phyloP scores from a whole-genome alignment of 2,888 invertebrate species.

The Aphodius sticticus region DNA sequence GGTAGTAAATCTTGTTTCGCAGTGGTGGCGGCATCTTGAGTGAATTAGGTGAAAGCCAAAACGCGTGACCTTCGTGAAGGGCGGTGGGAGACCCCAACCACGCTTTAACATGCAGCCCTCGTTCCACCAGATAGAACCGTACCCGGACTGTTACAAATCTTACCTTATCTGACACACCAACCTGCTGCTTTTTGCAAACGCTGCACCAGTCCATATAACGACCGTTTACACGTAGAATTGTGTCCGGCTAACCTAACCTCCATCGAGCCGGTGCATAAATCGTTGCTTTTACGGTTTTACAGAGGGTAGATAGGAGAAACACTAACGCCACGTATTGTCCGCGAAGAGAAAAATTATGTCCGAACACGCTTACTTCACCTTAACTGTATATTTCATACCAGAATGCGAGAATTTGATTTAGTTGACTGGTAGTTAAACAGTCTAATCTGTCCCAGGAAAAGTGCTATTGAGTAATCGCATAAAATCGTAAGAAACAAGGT shows the following conservation, averaged over 20 bases:
- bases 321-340: neutral
- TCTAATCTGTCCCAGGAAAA: too few relatives aligned
- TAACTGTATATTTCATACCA: too few relatives aligned
- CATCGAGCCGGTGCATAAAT: neutral
- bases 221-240: constrained; percentile 4
- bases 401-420: too few relatives aligned
- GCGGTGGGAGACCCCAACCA: neutral
- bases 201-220: neutral
- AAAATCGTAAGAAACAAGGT: too few relatives aligned
- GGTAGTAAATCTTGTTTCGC: constrained; percentile 40
- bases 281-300: neutral
- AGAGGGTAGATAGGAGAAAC: neutral
- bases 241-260: constrained; percentile 4
- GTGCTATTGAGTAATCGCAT: too few relatives aligned
- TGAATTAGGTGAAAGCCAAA: constrained; percentile 41
- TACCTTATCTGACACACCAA: neutral
- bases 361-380: neutral
- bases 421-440: too few relatives aligned
- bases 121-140: neutral
- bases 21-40: constrained; percentile 39
- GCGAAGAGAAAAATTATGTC: neutral
- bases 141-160: neutral
- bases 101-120: neutral
- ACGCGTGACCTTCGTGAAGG: neutral
- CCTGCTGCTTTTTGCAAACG: neutral